Base-by-base conservation (phyloP, 1,140 invertebrate species). In the Anagrus nilaparvatae region DNA sequence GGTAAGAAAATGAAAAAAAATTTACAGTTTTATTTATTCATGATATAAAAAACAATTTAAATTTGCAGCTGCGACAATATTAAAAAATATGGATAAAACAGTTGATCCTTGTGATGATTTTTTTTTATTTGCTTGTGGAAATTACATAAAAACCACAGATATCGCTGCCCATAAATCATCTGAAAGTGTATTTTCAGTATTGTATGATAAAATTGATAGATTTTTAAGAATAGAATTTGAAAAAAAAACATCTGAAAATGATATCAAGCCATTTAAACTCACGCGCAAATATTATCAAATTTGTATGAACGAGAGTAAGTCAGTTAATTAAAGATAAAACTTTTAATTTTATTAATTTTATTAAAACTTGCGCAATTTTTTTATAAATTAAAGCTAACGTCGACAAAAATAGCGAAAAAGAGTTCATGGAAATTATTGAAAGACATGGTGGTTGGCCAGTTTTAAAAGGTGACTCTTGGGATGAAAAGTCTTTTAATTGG, bases 61-160 rank as follows among this genome's bases (percentile, higher is more conserved):
- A n/a, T n/a, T n/a, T 60, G 60, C 54, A 70, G 82, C 84, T 0
- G 81, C 82, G 2, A 73, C 72, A 40, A 70, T 88, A 4, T 60
- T 88, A 0, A 61, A 74, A 14, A 82, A 82, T 51, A 81, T 89
- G 75, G 81, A 89, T 49, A 56, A 68, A 2, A 68, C 65, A 9
- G 76, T 84, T 0, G 78, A 93, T 53, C 91, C 91, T 0, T 96
- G 92, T 55, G 80, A 90, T 44, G 86, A 95, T 59, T 96, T 95
- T 63, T 95, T 92, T 58, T 58, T 78, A 47, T 91, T 87, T 49
- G 75, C 85, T 1, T 90, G 86, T 52, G 84, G 87, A 5, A 74
- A 72, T 3, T 89, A 84, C 61, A 59, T 84, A 5, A 75, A 77
- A 43, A 77, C 74, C 29, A 78, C 77, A 2, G 71, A 74, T n/a